Evolutionary conservation across 2,888 invertebrate genomes (phyloP).

Genomic region (Cryptosula pallasiana): DNA sequence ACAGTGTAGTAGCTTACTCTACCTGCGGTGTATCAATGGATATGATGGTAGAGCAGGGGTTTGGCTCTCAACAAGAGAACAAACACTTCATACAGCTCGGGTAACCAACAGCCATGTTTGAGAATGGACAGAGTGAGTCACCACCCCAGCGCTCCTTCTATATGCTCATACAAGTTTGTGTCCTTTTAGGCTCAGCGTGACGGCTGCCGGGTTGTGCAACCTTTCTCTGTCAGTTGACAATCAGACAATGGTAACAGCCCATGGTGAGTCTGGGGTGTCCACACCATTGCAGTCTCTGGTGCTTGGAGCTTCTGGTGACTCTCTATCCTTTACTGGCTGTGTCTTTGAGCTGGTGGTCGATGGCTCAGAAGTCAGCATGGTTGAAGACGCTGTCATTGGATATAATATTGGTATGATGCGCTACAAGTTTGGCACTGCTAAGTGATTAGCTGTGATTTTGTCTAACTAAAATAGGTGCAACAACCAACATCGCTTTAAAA

Average conservation of each 20-base stretch:
- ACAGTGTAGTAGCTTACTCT: neutral
- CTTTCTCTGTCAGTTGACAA: slow-evolving; percentile 12
- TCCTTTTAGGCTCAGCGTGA: no score
- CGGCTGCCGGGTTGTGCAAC: neutral
- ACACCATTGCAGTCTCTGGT: neutral
- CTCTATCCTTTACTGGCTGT: neutral
- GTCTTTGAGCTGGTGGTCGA: neutral
- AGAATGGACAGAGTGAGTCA: no score
- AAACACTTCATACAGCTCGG: neutral
- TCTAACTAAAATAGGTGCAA: no score
- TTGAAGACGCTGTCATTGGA: neutral
- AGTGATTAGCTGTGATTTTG: no score
- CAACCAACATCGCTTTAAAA: no score
- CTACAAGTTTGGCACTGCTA: no score
- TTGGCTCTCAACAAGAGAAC: neutral
- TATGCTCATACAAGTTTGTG: no score
- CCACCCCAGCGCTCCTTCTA: no score
- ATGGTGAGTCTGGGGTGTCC: neutral
- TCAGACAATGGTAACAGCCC: neutral
- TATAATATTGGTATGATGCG: slow-evolving; percentile 7
- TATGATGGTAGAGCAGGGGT: neutral
- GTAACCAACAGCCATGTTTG: no score
- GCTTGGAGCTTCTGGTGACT: neutral
- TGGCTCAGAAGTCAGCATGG: neutral
- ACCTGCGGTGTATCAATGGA: neutral